Conservation (phyloP, 2,888 invertebrate genomes). For the Tetropium fuscum region DNA sequence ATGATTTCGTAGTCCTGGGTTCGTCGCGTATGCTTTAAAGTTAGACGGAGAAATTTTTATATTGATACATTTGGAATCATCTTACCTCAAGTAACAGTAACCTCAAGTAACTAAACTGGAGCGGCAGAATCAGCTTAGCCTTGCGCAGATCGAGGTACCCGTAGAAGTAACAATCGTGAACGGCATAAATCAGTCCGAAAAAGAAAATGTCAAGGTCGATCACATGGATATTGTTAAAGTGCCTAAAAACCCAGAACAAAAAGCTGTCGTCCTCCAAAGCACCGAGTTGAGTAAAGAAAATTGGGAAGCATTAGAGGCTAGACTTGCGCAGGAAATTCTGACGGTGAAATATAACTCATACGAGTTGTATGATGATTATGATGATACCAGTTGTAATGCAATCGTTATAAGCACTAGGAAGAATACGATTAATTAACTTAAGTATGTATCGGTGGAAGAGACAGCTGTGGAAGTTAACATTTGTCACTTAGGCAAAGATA, state of each 20-base stretch:
- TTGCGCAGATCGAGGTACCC: slow-evolving; percentile 48
- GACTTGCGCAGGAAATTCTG: slow-evolving; percentile 57
- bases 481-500: too few species aligned
- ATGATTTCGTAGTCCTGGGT: too few species aligned
- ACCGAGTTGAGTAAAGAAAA: slow-evolving; percentile 60
- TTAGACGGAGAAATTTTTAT: too few species aligned
- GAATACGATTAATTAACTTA: slow-evolving; percentile 29
- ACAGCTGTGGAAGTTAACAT: too few species aligned
- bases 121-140: slow-evolving; percentile 61
- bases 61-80: too few species aligned
- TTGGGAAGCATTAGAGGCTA: slow-evolving; percentile 63
- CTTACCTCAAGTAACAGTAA: too few species aligned
- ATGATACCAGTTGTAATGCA: slow-evolving; percentile 14
- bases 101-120: slow-evolving; percentile 74
- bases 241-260: not conserved
- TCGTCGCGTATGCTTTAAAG: too few species aligned
- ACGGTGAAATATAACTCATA: slow-evolving; percentile 53
- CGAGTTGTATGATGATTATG: slow-evolving; percentile 39
- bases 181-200: slow-evolving; percentile 11
- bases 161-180: slow-evolving; percentile 20
- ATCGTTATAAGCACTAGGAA: slow-evolving; percentile 34
- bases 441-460: slow-evolving; percentile 8
- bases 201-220: too few species aligned
- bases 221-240: slow-evolving; percentile 1
- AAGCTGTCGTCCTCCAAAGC: slow-evolving; percentile 34